phyloP scores from a whole-genome alignment of 2,888 invertebrate genomes.

The Alentia gelatinosa region DNA sequence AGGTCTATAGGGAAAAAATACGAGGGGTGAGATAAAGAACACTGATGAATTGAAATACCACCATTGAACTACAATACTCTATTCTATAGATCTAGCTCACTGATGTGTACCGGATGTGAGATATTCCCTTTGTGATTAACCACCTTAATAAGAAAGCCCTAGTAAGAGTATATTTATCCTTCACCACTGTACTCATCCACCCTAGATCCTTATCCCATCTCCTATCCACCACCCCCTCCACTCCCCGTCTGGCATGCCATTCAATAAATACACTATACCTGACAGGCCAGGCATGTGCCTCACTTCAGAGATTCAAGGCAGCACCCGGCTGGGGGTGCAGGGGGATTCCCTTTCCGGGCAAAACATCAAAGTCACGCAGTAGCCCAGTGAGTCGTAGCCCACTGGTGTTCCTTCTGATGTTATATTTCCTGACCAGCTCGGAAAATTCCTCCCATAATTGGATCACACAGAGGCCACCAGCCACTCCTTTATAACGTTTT shows the following conservation, averaged over 20 bases:
- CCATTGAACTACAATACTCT: too few species aligned
- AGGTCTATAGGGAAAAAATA: too few species aligned
- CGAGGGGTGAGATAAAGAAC: too few species aligned
- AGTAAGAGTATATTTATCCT: too few species aligned
- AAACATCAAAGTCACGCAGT: constrained; percentile 36
- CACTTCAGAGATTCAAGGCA: not conserved
- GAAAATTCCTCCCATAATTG: not conserved
- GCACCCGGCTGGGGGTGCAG: not conserved
- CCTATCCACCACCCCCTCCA: not conserved
- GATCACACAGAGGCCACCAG: not conserved
- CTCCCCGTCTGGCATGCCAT: not conserved
- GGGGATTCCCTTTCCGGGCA: not conserved
- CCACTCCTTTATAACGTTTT: not conserved
- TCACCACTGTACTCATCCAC: not conserved
- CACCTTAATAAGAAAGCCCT: too few species aligned
- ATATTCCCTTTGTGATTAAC: too few species aligned
- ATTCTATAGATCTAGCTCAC: too few species aligned
- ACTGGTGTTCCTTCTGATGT: not conserved
- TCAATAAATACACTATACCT: not conserved
- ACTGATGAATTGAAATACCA: too few species aligned
- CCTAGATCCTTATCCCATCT: not conserved
- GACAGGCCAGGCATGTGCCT: not conserved
- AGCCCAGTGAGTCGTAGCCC: not conserved
- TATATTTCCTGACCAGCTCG: not conserved
- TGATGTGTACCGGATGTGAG: too few species aligned